Base-by-base conservation (phyloP, 2,888 invertebrate genomes). In the Parnassius smintheus region DNA sequence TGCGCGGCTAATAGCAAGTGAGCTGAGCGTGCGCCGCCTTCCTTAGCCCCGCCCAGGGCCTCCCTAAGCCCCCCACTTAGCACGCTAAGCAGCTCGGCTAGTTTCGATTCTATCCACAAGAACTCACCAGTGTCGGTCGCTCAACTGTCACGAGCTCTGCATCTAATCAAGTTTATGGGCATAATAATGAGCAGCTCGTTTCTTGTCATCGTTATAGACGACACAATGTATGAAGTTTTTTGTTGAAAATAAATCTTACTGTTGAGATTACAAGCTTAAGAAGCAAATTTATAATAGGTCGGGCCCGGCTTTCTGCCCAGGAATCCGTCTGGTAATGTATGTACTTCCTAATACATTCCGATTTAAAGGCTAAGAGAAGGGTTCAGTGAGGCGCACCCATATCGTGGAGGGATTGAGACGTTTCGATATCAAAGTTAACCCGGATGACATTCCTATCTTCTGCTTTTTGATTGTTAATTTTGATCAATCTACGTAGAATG, bases 11-110 rank as follows among this genome's bases (percentile, higher is more conserved):
- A 49, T 49, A 49, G 49, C 49, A 13, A 49, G 13, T 9, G 49
- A 41, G 61, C 22, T 74, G 80, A 80, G 82, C 80, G 59, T 69
- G 81, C 83, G 81, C 82, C 77, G 80, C 81, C 79, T 65, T 58
- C 70, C 48, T 54, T 58, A 65, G 70, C 67, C 72, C 70, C 71
- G 74, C 65, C 65, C 66, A 64, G 56, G 53, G 71, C 75, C 67
- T 64, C 69, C 68, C 64, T 68, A 68, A 65, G 60, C 67, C 65
- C 69, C 66, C 55, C 50, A 56, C 42, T 42, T 53, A 10, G 46
- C 46, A 49, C 62, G n/a, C 57, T 41, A 25, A 50, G 54, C 62
- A 45, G 58, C 62, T 51, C 52, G 55, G 58, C 68, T 59, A 66
- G 63, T 52, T 55, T 44, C 22, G 61, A 65, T 58, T 53, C 56